These are phyloP conservation scores for Mesorhabditis sp. DNA, from an alignment of 2,888 invertebrate genomes.

Conservation along the genomic window DNA sequence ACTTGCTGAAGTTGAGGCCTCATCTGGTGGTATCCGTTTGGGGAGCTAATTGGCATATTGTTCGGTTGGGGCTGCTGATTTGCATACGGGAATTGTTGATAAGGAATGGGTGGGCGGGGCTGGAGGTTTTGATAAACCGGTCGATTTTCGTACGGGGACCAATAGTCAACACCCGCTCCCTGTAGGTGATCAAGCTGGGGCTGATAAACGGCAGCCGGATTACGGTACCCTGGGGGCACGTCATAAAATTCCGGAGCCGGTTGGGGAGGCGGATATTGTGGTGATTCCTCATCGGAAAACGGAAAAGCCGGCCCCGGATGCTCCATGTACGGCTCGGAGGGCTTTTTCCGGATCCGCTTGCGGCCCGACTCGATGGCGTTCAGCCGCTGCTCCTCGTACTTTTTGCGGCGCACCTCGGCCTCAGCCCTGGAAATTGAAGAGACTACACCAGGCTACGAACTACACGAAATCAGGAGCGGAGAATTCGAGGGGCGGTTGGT, in stretches of 20 bases:
- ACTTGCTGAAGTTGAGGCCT: background rate
- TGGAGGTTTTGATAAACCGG: slow-evolving; percentile 1
- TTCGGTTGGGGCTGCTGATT: background rate
- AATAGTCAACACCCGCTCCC: background rate
- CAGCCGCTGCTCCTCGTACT: slow-evolving; percentile 5
- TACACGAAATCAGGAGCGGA: no score
- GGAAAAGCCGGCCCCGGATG: background rate
- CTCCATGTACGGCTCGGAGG: background rate
- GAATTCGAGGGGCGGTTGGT: no score
- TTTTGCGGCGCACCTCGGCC: background rate
- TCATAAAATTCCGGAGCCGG: background rate
- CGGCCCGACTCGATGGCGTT: background rate
- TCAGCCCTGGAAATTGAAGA: background rate
- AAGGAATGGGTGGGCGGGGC: background rate
- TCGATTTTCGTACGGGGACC: background rate
- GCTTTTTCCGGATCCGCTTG: slow-evolving; percentile 1
- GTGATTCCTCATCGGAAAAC: no score
- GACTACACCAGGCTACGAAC: background rate
- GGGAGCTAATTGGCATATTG: background rate
- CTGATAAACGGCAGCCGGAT: background rate
- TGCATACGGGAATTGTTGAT: background rate
- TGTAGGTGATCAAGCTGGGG: background rate
- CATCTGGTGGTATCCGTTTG: background rate
- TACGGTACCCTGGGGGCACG: background rate
- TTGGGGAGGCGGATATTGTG: background rate